phyloP scores from a whole-genome alignment of 2,797 vertebrate species.

The Micropoecilia bifurca region DNA sequence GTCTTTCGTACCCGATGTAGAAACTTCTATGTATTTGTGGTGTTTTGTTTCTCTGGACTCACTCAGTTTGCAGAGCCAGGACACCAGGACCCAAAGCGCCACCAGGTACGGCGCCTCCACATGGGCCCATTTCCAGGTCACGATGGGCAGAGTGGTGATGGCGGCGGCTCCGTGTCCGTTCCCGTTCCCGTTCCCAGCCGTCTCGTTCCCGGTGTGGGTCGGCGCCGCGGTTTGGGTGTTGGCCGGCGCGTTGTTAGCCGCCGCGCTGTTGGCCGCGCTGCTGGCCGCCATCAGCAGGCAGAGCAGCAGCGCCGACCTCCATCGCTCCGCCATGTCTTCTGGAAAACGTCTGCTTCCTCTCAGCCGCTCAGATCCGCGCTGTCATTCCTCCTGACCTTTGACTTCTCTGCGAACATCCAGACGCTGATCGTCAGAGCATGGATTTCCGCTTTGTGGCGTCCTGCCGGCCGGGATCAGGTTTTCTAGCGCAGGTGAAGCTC shows the following conservation, averaged over 20 bases:
- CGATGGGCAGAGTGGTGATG: conserved; percentile 84
- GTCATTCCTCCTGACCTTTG: conserved; percentile 30
- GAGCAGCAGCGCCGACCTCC: conserved; percentile 39
- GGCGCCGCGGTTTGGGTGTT: neutral
- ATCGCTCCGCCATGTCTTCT: conserved; percentile 48
- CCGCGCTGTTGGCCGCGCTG: neutral
- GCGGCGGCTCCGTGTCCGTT: neutral
- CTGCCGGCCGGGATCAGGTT: conserved; percentile 34
- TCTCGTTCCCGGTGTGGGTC: neutral
- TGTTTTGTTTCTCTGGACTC: conserved; percentile 61
- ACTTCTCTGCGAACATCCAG: conserved; percentile 26
- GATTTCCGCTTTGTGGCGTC: conserved; percentile 27
- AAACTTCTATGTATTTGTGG: neutral
- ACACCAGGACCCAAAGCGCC: conserved; percentile 91
- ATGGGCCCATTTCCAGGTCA: conserved; percentile 91
- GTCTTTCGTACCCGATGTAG: no score
- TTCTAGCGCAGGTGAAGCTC: conserved; percentile 64
- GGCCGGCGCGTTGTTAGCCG: conserved; percentile 6
- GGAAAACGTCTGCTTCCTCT: conserved; percentile 3
- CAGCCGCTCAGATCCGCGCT: conserved; percentile 10
- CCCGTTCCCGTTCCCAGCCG: neutral
- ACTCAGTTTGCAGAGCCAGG: conserved; percentile 95
- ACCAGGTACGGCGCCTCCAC: conserved; percentile 89
- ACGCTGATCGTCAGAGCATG: conserved; percentile 22
- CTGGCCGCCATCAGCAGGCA: conserved; percentile 46